A percentile compares a stretch with the other conserved stretches of the same genome.
Evolutionary conservation across 2,888 invertebrate species (phyloP).

Genomic region (Drepana falcataria): DNA sequence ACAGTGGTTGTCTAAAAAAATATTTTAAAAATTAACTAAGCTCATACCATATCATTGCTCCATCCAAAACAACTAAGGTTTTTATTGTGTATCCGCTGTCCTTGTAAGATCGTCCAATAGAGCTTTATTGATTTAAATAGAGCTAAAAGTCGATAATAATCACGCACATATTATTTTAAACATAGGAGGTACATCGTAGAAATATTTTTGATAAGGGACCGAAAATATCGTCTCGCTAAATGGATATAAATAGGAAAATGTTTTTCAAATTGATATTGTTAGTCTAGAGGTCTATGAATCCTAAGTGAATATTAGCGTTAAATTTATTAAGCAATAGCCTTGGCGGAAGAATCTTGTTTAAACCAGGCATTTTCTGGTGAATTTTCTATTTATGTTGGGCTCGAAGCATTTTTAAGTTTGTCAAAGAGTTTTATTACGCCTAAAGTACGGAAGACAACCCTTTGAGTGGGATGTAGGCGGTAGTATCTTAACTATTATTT

Average conservation of each 20-base stretch:
- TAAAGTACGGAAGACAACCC: neutral
- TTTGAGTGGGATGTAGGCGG: neutral
- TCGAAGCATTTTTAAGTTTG: neutral
- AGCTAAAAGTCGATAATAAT: slow-evolving; percentile 43
- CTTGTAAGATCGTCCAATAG: slow-evolving; percentile 39
- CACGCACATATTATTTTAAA: slow-evolving; percentile 54
- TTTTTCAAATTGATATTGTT: slow-evolving; percentile 4
- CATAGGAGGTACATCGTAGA: slow-evolving; percentile 29
- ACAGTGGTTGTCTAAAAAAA: slow-evolving; percentile 4
- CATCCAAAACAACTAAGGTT: slow-evolving; percentile 47
- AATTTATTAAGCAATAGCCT: neutral
- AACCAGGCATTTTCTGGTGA: neutral
- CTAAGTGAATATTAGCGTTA: slow-evolving; percentile 5
- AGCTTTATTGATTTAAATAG: slow-evolving; percentile 45
- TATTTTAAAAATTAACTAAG: too few relatives aligned
- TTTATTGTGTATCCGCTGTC: slow-evolving; percentile 13
- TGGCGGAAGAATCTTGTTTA: neutral
- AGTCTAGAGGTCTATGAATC: slow-evolving; percentile 10
- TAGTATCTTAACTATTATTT: neutral
- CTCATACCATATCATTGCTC: slow-evolving; percentile 60
- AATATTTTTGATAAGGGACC: slow-evolving; percentile 54
- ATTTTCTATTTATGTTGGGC: neutral
- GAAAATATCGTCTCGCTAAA: slow-evolving; percentile 12
- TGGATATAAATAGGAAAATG: slow-evolving; percentile 11
- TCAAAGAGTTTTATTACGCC: neutral